These are phyloP conservation scores for Netelia inedita DNA, from an alignment of 2,888 invertebrate genomes.

Conservation along the genomic window DNA sequence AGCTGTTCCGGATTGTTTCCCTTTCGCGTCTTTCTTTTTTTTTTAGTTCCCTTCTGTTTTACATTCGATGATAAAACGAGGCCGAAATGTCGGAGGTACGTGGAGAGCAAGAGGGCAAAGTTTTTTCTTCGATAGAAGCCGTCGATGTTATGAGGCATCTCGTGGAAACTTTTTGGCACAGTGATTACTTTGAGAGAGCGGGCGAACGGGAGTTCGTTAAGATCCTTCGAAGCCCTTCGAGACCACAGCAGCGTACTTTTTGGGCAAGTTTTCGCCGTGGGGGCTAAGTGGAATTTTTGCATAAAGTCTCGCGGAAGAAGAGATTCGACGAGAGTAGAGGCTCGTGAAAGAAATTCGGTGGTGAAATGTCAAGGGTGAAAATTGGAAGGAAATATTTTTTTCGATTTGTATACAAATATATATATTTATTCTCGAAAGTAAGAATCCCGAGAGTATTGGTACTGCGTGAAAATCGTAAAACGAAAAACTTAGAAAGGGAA, in stretches of 20 bases:
- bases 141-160: constrained; percentile 27
- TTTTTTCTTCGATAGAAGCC: constrained; percentile 17
- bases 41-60: too few relatives aligned
- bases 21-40: neutral
- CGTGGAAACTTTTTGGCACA: constrained; percentile 10
- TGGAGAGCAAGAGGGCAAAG: neutral
- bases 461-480: neutral
- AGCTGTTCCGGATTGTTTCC: neutral
- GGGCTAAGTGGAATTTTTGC: constrained; percentile 42
- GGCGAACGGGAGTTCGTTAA: constrained; percentile 55
- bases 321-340: constrained; percentile 6
- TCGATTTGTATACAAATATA: neutral
- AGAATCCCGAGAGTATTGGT: neutral
- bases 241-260: constrained; percentile 11
- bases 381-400: constrained; percentile 36
- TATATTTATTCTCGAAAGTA: neutral
- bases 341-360: constrained; percentile 10
- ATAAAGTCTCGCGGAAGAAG: neutral
- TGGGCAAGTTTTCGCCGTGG: constrained; percentile 3
- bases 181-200: constrained; percentile 57
- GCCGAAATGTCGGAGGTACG: neutral
- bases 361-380: constrained; percentile 2
- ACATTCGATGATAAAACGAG: too few relatives aligned
- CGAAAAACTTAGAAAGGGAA: constrained; percentile 5
- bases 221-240: constrained; percentile 25